Evolutionary conservation across 1,140 invertebrate genomes (phyloP).

Genomic region (Aphis gossypii): DNA sequence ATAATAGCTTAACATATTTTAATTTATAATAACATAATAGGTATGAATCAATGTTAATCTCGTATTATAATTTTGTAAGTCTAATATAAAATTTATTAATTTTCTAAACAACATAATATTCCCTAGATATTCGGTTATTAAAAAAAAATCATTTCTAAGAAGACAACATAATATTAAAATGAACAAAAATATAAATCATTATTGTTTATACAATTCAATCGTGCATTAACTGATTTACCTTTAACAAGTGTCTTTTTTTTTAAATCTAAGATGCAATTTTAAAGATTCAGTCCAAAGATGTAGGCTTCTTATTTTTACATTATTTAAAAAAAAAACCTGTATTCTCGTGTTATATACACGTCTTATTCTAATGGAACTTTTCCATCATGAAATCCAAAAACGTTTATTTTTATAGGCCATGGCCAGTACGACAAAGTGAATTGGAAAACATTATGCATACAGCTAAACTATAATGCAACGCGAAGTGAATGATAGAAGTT

Average conservation of each 20-base stretch:
- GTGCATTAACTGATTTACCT: not conserved
- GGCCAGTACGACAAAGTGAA: not conserved
- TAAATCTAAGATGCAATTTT: not conserved
- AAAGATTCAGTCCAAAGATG: not conserved
- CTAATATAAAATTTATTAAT: no score
- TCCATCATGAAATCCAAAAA: not conserved
- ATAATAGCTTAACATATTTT: no score
- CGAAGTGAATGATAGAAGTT: not conserved
- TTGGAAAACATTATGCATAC: constrained; percentile 40
- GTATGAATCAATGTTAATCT: no score
- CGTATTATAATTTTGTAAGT: no score
- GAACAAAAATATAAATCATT: not conserved
- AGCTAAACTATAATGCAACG: not conserved
- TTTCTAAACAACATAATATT: no score
- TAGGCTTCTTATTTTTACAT: not conserved
- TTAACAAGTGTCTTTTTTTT: constrained; percentile 24
- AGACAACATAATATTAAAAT: not conserved
- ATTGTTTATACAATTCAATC: not conserved
- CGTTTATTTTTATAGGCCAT: not conserved
- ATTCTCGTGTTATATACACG: not conserved
- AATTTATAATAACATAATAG: no score
- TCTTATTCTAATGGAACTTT: constrained; percentile 9
- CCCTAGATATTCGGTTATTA: no score
- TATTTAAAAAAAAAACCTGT: constrained; percentile 5
- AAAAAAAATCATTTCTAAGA: not conserved